Evolutionary conservation across 1,140 invertebrate species (phyloP).

Genomic region (Temnothorax nylanderi): DNA sequence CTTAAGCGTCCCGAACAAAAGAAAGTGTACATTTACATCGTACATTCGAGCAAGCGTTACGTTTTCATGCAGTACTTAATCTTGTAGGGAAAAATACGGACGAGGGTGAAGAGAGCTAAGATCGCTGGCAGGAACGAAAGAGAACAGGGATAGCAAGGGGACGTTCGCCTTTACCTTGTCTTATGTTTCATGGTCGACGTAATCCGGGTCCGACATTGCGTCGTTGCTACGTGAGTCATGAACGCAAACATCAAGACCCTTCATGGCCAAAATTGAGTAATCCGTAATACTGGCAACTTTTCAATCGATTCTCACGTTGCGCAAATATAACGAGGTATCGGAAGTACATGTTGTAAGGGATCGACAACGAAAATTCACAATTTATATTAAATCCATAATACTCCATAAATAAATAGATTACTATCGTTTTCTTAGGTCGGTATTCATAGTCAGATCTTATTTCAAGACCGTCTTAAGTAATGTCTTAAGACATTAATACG

Average conservation of each 20-base stretch:
- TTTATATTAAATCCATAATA: background rate
- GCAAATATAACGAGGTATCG: background rate
- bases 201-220: constrained; percentile 31
- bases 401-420: background rate
- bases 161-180: constrained; percentile 28
- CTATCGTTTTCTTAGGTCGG: background rate
- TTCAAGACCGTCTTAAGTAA: too few species aligned
- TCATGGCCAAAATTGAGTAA: constrained; percentile 20
- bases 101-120: constrained; percentile 28
- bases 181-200: constrained; percentile 34
- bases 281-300: constrained; percentile 1
- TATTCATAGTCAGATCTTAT: too few species aligned
- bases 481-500: too few species aligned
- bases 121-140: background rate
- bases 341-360: background rate
- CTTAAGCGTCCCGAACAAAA: background rate
- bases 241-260: constrained; percentile 17
- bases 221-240: constrained; percentile 40
- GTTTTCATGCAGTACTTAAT: constrained; percentile 12
- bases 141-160: constrained; percentile 9
- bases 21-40: background rate
- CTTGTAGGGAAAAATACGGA: constrained; percentile 2
- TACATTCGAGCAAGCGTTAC: background rate
- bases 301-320: background rate
- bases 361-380: too few species aligned